Percentiles rank a stretch among this genome's conserved stretches.
These are phyloP conservation scores for Drosophila suboccidentalis DNA, from an alignment of 2,888 invertebrate species.

Conservation along the genomic window DNA sequence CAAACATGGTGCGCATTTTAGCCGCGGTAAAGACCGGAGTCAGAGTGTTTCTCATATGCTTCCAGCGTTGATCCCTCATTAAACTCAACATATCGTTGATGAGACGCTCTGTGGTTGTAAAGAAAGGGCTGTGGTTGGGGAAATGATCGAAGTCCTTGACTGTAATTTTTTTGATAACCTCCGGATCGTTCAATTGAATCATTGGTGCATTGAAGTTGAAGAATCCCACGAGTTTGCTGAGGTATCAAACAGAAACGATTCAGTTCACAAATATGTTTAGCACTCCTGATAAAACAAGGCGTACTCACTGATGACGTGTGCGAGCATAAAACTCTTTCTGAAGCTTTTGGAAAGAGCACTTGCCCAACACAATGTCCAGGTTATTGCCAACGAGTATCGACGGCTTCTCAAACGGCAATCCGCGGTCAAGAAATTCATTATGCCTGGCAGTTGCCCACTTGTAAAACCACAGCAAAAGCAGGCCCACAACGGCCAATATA, in stretches of 20 bases:
- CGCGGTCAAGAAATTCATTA: constrained; percentile 63
- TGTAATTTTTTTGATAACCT: constrained; percentile 82
- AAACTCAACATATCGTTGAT: constrained; percentile 81
- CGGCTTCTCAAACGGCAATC: constrained; percentile 69
- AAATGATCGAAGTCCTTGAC: constrained; percentile 85
- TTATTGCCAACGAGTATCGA: constrained; percentile 10
- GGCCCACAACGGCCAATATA: constrained; percentile 2
- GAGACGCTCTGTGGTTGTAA: constrained; percentile 85
- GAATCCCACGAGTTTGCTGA: constrained; percentile 84
- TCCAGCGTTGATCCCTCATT: constrained; percentile 81
- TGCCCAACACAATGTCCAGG: constrained; percentile 3
- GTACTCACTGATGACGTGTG: constrained; percentile 64
- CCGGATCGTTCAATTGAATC: constrained; percentile 81
- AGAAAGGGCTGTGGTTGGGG: constrained; percentile 84
- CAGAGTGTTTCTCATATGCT: constrained; percentile 85
- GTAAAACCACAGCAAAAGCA: constrained; percentile 47
- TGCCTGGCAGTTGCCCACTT: constrained; percentile 65
- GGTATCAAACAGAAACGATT: background rate
- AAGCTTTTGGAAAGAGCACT: constrained; percentile 4
- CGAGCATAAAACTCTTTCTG: constrained; percentile 39
- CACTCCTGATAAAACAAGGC: background rate
- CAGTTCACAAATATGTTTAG: background rate
- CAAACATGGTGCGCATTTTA: constrained; percentile 86
- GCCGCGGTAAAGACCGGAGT: constrained; percentile 87
- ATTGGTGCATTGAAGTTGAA: constrained; percentile 77